A percentile compares a stretch with the other conserved stretches of the same genome.
Conservation (phyloP, 2,888 invertebrate species). For the Callyntrura sp. region DNA sequence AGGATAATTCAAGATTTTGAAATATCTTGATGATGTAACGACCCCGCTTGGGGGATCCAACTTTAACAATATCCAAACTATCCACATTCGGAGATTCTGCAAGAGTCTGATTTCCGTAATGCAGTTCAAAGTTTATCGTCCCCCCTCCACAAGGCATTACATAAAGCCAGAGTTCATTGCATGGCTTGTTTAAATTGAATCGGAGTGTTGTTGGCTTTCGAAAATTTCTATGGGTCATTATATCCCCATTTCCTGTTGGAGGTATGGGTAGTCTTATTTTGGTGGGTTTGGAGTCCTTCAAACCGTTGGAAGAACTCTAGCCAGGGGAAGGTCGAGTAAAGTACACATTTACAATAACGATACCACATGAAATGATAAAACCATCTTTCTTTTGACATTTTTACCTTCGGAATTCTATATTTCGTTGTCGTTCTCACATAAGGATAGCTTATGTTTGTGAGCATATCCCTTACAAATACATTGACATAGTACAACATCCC, state of each 20-base stretch:
- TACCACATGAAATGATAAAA: too few relatives aligned
- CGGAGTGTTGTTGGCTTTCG: constrained; percentile 76
- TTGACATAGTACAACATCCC: constrained; percentile 87
- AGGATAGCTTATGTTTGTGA: constrained; percentile 87
- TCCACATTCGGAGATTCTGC: constrained; percentile 66
- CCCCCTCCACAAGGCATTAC: constrained; percentile 87
- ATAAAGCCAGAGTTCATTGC: constrained; percentile 85
- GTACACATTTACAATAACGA: too few relatives aligned
- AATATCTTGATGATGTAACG: constrained; percentile 81
- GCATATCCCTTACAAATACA: constrained; percentile 87
- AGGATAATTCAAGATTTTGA: constrained; percentile 49
- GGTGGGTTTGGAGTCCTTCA: constrained; percentile 86
- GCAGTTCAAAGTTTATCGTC: constrained; percentile 79
- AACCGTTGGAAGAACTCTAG: constrained; percentile 85
- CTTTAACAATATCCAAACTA: constrained; percentile 81
- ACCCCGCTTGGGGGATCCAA: constrained; percentile 79
- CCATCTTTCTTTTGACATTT: neutral
- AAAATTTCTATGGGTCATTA: neutral
- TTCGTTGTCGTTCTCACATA: constrained; percentile 86
- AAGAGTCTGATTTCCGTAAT: constrained; percentile 76
- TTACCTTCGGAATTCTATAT: constrained; percentile 84
- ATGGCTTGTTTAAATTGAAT: constrained; percentile 83
- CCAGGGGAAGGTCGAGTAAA: too few relatives aligned
- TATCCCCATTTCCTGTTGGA: neutral
- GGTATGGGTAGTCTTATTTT: constrained; percentile 86